Conservation (phyloP, 2,888 invertebrate genomes). For the Coenonympha glycerion region DNA sequence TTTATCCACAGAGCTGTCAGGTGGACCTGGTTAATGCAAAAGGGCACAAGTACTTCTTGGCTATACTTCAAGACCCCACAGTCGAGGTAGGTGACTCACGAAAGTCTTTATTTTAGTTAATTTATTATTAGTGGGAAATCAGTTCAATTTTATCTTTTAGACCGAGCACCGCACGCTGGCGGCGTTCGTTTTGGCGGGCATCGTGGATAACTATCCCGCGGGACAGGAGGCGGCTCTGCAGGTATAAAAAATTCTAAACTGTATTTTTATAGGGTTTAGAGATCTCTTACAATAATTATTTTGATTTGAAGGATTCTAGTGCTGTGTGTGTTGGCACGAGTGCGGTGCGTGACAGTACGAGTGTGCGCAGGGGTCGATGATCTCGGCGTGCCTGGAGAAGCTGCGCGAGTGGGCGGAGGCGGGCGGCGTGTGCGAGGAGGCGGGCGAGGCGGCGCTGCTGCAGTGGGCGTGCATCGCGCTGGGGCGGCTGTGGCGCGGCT, state of each 20-base stretch:
- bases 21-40: constrained; percentile 94
- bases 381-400: constrained; percentile 94
- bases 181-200: constrained; percentile 94
- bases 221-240: constrained; percentile 92
- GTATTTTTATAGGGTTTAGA: too few relatives aligned
- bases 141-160: too few relatives aligned
- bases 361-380: constrained; percentile 86
- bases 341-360: too few relatives aligned
- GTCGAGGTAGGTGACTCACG: constrained; percentile 81
- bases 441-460: constrained; percentile 86
- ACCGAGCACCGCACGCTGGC: constrained; percentile 93
- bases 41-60: constrained; percentile 95
- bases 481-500: constrained; percentile 92
- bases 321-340: too few relatives aligned
- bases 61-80: constrained; percentile 90
- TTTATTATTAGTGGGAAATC: too few relatives aligned
- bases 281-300: too few relatives aligned
- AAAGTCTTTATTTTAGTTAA: constrained; percentile 18
- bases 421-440: constrained; percentile 75
- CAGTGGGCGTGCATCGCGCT: constrained; percentile 96
- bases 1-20: constrained; percentile 86
- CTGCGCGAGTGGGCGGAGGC: constrained; percentile 80
- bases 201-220: constrained; percentile 90
- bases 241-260: constrained; percentile 39
- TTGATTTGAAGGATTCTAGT: too few relatives aligned